phyloP scores from a whole-genome alignment of 1,140 invertebrate genomes.

The Sycobia sp. region DNA sequence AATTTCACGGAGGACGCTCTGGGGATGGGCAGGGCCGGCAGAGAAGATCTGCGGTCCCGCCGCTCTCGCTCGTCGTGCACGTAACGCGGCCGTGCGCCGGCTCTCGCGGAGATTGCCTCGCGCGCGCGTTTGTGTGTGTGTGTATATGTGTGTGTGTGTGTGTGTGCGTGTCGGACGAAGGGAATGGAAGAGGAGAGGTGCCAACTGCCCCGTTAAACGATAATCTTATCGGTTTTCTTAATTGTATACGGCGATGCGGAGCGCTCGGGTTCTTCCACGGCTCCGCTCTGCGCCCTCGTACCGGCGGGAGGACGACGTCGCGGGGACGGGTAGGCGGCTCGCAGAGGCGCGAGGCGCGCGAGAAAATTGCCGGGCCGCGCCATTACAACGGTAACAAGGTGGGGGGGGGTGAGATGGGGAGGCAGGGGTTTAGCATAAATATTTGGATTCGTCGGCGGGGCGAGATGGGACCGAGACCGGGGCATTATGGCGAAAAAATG shows the following conservation, averaged over 20 bases:
- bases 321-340: too few species aligned
- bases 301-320: too few species aligned
- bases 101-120: too few species aligned
- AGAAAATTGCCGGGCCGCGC: background rate
- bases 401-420: too few species aligned
- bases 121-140: background rate
- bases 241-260: slow-evolving; percentile 12
- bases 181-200: slow-evolving; percentile 14
- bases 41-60: too few species aligned
- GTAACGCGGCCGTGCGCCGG: too few species aligned
- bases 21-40: too few species aligned
- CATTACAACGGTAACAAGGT: too few species aligned
- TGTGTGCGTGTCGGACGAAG: background rate
- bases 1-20: slow-evolving; percentile 48
- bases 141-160: background rate
- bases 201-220: slow-evolving; percentile 33
- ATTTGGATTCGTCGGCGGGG: slow-evolving; percentile 26
- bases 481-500: background rate
- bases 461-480: slow-evolving; percentile 9
- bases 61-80: too few species aligned
- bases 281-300: too few species aligned
- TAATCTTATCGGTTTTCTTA: slow-evolving; percentile 35
- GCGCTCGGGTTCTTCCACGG: too few species aligned
- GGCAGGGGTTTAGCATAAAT: slow-evolving; percentile 27
- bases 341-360: too few species aligned